Conservation (phyloP, 2,888 invertebrate species). For the Homarus gammarus region DNA sequence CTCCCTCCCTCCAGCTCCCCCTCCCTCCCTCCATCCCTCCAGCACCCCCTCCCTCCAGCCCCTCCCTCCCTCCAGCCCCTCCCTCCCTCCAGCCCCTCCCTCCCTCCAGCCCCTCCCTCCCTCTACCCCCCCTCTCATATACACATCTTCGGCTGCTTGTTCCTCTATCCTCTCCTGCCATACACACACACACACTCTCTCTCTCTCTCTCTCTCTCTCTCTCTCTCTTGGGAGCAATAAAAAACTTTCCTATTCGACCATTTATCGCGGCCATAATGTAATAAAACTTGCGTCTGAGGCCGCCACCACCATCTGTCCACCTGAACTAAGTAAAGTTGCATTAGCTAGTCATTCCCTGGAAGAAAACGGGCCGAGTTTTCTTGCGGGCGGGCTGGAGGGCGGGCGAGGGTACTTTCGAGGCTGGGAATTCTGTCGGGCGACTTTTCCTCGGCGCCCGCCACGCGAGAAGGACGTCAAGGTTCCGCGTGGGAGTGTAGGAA, state of each 20-base stretch:
- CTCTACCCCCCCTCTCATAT: not conserved
- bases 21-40: too few relatives aligned
- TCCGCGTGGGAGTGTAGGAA: slow-evolving; percentile 2
- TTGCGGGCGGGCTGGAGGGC: not conserved
- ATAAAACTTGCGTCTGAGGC: not conserved
- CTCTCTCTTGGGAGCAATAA: slow-evolving; percentile 25
- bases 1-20: too few relatives aligned
- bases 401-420: slow-evolving; percentile 45
- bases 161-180: not conserved
- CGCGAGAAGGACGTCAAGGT: slow-evolving; percentile 35
- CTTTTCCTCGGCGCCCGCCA: slow-evolving; percentile 49
- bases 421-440: slow-evolving; percentile 47
- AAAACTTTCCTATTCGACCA: not conserved
- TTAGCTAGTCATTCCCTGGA: slow-evolving; percentile 2
- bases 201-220: slow-evolving; percentile 53
- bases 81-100: too few relatives aligned
- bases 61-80: too few relatives aligned
- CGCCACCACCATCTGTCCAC: not conserved
- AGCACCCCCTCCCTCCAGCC: slow-evolving; percentile 1
- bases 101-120: too few relatives aligned
- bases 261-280: slow-evolving; percentile 25
- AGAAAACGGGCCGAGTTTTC: slow-evolving; percentile 37
- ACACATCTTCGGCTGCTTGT: not conserved
- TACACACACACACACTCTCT: slow-evolving; percentile 1
- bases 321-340: not conserved